Percentiles rank a stretch among this genome's conserved stretches.
phyloP scores from a whole-genome alignment of 2,113 vertebrate species.

The Marmota monax region DNA sequence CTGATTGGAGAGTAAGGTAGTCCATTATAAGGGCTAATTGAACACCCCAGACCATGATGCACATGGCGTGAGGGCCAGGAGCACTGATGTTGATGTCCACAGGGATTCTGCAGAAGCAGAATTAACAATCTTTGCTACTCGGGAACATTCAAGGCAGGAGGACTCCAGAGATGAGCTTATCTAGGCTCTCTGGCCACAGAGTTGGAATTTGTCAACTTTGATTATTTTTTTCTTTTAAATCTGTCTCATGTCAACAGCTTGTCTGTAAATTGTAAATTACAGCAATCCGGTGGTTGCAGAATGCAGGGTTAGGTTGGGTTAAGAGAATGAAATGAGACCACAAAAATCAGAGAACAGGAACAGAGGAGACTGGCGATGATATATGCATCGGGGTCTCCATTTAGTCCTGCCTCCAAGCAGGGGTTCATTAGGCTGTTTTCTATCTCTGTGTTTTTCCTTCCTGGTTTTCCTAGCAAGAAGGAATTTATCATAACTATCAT shows the following conservation, averaged over 20 bases:
- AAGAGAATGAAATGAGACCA: neutral
- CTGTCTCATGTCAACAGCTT: neutral
- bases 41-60: neutral
- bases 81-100: neutral
- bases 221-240: neutral
- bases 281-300: neutral
- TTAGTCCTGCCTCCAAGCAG: neutral
- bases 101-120: neutral
- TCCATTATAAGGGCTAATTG: constrained; percentile 69
- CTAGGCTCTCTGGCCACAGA: neutral
- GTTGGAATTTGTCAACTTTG: constrained; percentile 15
- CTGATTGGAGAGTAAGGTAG: constrained; percentile 57
- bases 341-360: neutral
- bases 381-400: neutral
- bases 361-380: neutral
- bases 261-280: neutral
- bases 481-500: neutral
- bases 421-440: neutral
- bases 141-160: neutral
- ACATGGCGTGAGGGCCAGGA: neutral
- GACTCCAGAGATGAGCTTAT: constrained; percentile 37
- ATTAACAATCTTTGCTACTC: neutral
- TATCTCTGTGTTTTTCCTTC: neutral
- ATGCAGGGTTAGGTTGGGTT: neutral
- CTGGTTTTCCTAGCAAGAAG: neutral